These are phyloP conservation scores for Pangasius mekongensis DNA, from an alignment of 2,797 vertebrate genomes.

Conservation along the genomic window DNA sequence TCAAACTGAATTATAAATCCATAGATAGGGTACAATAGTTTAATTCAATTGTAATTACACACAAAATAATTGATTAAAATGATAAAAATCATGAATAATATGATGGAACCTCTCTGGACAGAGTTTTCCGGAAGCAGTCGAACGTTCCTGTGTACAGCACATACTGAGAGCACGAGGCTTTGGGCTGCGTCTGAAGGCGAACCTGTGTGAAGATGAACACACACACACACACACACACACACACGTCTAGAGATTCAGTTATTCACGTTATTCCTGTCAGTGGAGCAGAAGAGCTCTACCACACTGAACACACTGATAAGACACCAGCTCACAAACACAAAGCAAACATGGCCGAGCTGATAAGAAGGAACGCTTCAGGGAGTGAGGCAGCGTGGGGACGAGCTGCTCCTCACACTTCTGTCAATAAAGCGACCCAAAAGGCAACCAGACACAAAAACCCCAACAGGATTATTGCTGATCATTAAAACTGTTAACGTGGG, in stretches of 20 bases:
- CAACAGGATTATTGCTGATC: background rate
- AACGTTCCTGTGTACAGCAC: conserved; percentile 73
- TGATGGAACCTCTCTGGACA: conserved; percentile 74
- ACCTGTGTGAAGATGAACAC: conserved; percentile 66
- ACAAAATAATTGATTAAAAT: background rate
- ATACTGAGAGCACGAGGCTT: conserved; percentile 57
- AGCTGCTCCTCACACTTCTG: background rate
- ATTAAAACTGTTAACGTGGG: background rate
- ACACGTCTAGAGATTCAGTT: background rate
- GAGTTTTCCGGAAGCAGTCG: conserved; percentile 78
- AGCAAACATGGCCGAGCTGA: conserved; percentile 30
- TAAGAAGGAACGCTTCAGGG: conserved; percentile 2
- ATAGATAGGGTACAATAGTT: background rate
- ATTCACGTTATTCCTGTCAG: background rate
- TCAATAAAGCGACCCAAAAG: background rate
- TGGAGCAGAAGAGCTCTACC: background rate
- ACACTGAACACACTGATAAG: conserved; percentile 31
- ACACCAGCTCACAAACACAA: conserved; percentile 17
- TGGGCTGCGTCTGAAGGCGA: conserved; percentile 78
- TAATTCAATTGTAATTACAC: background rate
- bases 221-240: background rate
- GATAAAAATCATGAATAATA: background rate
- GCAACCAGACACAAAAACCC: background rate
- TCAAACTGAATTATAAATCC: background rate
- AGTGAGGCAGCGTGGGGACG: background rate